Percentiles rank a stretch among this genome's conserved stretches.
These are phyloP conservation scores for Cyclura pinguis DNA, from an alignment of 2,797 vertebrate species.

Conservation along the genomic window DNA sequence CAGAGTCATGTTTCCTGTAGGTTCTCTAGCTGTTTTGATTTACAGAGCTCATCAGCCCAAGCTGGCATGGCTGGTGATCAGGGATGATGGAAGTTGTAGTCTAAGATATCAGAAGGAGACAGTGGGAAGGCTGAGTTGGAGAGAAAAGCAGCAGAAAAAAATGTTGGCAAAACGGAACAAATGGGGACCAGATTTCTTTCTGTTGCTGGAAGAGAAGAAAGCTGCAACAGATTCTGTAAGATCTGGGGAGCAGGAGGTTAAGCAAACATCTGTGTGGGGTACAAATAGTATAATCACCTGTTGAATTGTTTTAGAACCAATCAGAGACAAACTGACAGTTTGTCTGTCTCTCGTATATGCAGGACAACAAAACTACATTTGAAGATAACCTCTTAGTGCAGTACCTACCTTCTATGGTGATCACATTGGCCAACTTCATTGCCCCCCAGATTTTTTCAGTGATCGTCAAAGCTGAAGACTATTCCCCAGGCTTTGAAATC, in stretches of 20 bases:
- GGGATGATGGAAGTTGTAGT: not conserved
- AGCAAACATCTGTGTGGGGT: not conserved
- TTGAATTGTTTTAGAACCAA: not conserved
- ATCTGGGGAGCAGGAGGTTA: not conserved
- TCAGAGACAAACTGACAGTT: not conserved
- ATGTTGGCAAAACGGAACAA: not conserved
- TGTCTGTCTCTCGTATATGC: constrained; percentile 28
- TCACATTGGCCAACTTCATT: constrained; percentile 93
- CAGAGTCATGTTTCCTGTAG: not conserved
- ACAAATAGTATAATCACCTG: not conserved
- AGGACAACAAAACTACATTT: constrained; percentile 53
- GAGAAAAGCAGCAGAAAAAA: not conserved
- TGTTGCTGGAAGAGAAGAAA: not conserved
- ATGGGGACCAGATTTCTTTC: not conserved
- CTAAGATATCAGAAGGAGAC: not conserved
- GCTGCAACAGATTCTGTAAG: constrained; percentile 12
- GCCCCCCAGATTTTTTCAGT: constrained; percentile 88
- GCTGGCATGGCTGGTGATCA: not conserved
- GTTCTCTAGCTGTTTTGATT: not conserved
- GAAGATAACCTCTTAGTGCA: constrained; percentile 86
- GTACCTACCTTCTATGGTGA: constrained; percentile 96
- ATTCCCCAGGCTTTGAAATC: constrained; percentile 94
- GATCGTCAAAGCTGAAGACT: constrained; percentile 93
- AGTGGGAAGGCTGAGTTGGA: not conserved
- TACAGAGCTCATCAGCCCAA: not conserved